These are phyloP conservation scores for Bombus affinis DNA, from an alignment of 1,140 invertebrate species.

Conservation along the genomic window DNA sequence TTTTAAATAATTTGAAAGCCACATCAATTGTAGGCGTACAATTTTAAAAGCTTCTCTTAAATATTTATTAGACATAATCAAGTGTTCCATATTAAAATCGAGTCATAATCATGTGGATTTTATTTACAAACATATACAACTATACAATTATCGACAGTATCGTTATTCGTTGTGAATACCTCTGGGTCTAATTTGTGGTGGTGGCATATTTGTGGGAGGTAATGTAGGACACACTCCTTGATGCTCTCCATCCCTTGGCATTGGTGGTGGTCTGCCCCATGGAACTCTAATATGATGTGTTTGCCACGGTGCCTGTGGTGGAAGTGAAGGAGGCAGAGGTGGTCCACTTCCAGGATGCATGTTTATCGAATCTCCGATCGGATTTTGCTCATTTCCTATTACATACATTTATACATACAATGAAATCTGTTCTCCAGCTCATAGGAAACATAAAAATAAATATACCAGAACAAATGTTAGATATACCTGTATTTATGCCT, in stretches of 20 bases:
- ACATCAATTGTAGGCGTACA: background rate
- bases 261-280: constrained; percentile 75
- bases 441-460: constrained; percentile 30
- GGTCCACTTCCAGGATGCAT: constrained; percentile 65
- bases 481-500: constrained; percentile 61
- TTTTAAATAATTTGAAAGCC: background rate
- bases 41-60: background rate
- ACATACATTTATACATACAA: constrained; percentile 18
- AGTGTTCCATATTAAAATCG: background rate
- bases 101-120: background rate
- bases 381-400: constrained; percentile 74
- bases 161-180: constrained; percentile 64
- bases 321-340: constrained; percentile 59
- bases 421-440: background rate
- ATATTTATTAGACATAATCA: constrained; percentile 10
- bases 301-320: constrained; percentile 75
- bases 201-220: constrained; percentile 78
- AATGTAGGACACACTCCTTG: constrained; percentile 69
- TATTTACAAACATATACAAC: constrained; percentile 15
- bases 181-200: constrained; percentile 79
- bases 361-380: constrained; percentile 64
- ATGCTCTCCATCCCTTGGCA: constrained; percentile 70
- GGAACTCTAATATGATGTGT: constrained; percentile 73
- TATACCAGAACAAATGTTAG: constrained; percentile 20
- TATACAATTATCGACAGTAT: constrained; percentile 7